Evolutionary conservation across 2,888 invertebrate species (phyloP).

Genomic region (Bombylius discolor): DNA sequence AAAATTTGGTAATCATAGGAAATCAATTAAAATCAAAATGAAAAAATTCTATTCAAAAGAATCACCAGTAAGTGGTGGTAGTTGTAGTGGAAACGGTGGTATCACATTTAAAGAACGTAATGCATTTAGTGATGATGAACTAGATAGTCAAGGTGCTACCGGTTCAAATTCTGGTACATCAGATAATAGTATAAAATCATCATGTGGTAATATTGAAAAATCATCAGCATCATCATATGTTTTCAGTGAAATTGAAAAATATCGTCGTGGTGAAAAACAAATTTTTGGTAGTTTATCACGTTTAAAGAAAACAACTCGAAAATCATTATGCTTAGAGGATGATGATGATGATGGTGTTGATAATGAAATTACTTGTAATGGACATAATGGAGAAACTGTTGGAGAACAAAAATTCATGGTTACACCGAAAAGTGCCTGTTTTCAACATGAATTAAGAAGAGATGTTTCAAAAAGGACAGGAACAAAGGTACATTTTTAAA

Average conservation of each 20-base stretch:
- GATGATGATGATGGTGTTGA: background rate
- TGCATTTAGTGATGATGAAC: constrained; percentile 13
- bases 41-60: constrained; percentile 19
- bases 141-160: constrained; percentile 13
- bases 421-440: constrained; percentile 6
- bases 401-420: background rate
- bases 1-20: constrained; percentile 23
- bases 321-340: constrained; percentile 14
- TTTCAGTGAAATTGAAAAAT: constrained; percentile 11
- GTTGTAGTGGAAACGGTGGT: background rate
- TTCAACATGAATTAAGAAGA: constrained; percentile 10
- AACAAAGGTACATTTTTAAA: constrained; percentile 3
- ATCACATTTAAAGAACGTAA: constrained; percentile 8
- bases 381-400: background rate
- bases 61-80: background rate
- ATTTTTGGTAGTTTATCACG: constrained; percentile 21
- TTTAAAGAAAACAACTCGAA: constrained; percentile 15
- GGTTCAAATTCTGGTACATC: constrained; percentile 11
- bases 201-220: constrained; percentile 5
- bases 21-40: constrained; percentile 24
- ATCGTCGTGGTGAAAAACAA: constrained; percentile 13
- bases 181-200: constrained; percentile 11
- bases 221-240: constrained; percentile 3
- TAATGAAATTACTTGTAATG: too few relatives aligned
- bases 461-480: constrained; percentile 9